Conservation (phyloP, 2,113 vertebrate genomes). For the Pteruthius melanotis region DNA sequence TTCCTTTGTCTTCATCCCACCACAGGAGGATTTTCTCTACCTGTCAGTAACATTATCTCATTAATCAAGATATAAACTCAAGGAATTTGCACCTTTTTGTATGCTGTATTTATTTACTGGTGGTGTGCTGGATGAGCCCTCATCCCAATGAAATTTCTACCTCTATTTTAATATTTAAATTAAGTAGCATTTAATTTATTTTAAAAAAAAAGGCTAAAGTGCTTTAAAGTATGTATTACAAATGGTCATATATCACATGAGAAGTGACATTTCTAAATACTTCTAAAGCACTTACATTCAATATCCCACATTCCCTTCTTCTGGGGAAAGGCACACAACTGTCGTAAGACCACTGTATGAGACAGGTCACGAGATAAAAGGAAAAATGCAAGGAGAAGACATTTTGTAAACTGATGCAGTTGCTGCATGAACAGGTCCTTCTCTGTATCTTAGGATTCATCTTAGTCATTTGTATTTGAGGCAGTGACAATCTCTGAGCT, state of each 20-base stretch:
- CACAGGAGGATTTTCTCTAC: background rate
- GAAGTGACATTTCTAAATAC: background rate
- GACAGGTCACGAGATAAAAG: background rate
- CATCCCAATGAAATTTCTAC: background rate
- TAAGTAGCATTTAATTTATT: background rate
- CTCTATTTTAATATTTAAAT: background rate
- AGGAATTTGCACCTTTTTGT: background rate
- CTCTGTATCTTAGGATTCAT: background rate
- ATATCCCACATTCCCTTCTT: background rate
- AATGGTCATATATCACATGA: background rate
- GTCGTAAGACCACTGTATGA: background rate
- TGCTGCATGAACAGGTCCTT: background rate
- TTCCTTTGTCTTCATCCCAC: background rate
- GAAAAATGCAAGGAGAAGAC: background rate
- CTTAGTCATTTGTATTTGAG: background rate
- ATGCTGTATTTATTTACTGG: background rate
- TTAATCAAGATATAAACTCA: background rate
- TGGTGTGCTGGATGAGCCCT: background rate
- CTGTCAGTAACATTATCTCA: background rate
- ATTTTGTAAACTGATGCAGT: background rate
- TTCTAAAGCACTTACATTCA: background rate
- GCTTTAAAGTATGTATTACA: background rate
- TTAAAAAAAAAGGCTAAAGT: accelerated
- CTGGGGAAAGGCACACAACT: background rate
- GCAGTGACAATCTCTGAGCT: background rate